Percentiles rank a stretch among this genome's conserved stretches.
These are phyloP conservation scores for Halocynthia roretzi DNA, from an alignment of 23 tunicate genomes.

Conservation along the genomic window DNA sequence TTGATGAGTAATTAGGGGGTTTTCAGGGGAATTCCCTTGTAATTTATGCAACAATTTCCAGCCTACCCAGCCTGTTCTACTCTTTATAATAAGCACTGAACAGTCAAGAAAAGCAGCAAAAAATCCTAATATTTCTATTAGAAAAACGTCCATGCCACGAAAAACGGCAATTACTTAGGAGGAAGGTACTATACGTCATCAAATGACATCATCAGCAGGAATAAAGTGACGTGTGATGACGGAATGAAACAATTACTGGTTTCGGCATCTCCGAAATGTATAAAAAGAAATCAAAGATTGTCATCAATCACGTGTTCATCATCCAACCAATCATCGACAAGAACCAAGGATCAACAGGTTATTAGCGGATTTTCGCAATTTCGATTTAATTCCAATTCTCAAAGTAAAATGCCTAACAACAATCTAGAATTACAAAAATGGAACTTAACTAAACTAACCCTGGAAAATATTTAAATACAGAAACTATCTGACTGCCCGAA, in stretches of 20 bases:
- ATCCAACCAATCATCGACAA: conserved; percentile 12
- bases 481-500: too few relatives aligned
- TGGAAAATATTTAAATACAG: too few relatives aligned
- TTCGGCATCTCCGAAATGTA: neutral
- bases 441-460: too few relatives aligned
- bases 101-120: neutral
- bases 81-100: too few relatives aligned
- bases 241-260: neutral
- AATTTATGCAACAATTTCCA: too few relatives aligned
- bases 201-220: neutral
- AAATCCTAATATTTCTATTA: neutral
- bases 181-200: conserved; percentile 1
- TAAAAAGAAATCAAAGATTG: neutral
- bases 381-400: too few relatives aligned
- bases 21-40: neutral
- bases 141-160: neutral
- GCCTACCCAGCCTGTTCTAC: too few relatives aligned
- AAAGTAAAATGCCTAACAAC: too few relatives aligned
- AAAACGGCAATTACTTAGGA: neutral
- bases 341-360: neutral
- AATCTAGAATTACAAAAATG: too few relatives aligned
- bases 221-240: neutral
- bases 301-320: neutral
- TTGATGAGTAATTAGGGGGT: neutral
- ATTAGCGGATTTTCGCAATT: too few relatives aligned